Evolutionary conservation across 2,888 invertebrate genomes (phyloP).

Genomic region (Homarus gammarus): DNA sequence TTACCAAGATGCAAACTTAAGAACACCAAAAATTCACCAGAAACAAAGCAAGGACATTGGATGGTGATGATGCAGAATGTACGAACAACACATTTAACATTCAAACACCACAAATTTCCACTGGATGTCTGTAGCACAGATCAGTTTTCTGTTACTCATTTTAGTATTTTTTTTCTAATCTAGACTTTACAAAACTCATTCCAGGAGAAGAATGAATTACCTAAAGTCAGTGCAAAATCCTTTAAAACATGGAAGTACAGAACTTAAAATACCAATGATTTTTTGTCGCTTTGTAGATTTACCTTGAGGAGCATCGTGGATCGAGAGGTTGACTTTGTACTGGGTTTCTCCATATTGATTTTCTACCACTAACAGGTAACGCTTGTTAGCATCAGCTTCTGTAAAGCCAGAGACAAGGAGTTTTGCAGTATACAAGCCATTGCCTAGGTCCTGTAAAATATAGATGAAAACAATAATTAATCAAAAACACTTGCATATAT

Average conservation of each 20-base stretch:
- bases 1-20: constrained; percentile 68
- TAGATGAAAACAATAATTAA: background rate
- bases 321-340: constrained; percentile 71
- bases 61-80: constrained; percentile 28
- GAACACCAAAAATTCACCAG: constrained; percentile 60
- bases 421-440: constrained; percentile 66
- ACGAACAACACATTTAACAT: constrained; percentile 12
- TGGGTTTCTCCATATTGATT: constrained; percentile 63
- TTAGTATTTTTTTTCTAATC: background rate
- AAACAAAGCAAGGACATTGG: constrained; percentile 33
- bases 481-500: too few relatives aligned
- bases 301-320: constrained; percentile 70
- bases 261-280: background rate
- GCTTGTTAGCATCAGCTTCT: constrained; percentile 56
- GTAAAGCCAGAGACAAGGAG: constrained; percentile 63
- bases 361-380: constrained; percentile 55
- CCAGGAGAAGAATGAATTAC: background rate
- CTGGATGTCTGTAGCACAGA: background rate
- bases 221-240: background rate
- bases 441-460: constrained; percentile 48
- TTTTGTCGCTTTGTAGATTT: constrained; percentile 11
- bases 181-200: constrained; percentile 36
- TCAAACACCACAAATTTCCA: background rate
- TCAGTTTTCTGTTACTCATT: background rate
- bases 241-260: background rate